Evolutionary conservation across 2,797 vertebrate species (phyloP), one percentile per base, ranked within the genome.

Genomic region (Cetoscarus ocellatus): DNA sequence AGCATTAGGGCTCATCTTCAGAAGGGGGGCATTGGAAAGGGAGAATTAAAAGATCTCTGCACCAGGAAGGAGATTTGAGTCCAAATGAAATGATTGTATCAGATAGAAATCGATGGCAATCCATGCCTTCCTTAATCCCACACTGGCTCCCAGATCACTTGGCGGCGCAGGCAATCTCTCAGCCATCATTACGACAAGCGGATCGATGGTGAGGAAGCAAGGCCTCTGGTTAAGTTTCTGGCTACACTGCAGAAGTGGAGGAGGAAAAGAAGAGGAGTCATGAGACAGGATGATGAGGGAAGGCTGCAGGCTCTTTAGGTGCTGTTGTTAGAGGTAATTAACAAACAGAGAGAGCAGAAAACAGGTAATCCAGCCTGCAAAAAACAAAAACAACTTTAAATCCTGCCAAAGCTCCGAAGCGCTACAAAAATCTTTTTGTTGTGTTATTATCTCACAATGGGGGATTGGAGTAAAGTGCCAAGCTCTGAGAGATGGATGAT

Each of bases 41-140:
- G 55, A 8, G 90, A 90, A 94, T 94, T 93, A 91, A 93, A 93
- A 93, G 92, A 93, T 92, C 88, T 88, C 84, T 86, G 82, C 82
- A 84, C 70, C 80, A 79, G 90, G 88, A 94, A 93, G 86, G 87
- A 90, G 93, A 94, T 93, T 90, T 91, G 87, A 92, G 88, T 73
- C 79, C 91, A 93, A 93, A 94, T 94, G 90, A 94, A 95, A 94
- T 94, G 94, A 95, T 95, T 93, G 93, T 94, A 94, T 95, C 94
- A 93, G 93, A 93, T 94, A 91, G 91, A 95, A 94, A 95, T 95
- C 93, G 36, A 94, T 95, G 90, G 83, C 91, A 93, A 93, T 94
- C 93, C 92, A 94, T 93, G 92, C 84, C 90, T 93, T 91, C 89
- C 91, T 91, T 94, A 94, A 95, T 95, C 93, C 91, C 74, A 87